Evolutionary conservation across 64 coral and sea anemone species (phyloP), one percentile per base, ranked within the genome.

Genomic region (Montipora capricornis): DNA sequence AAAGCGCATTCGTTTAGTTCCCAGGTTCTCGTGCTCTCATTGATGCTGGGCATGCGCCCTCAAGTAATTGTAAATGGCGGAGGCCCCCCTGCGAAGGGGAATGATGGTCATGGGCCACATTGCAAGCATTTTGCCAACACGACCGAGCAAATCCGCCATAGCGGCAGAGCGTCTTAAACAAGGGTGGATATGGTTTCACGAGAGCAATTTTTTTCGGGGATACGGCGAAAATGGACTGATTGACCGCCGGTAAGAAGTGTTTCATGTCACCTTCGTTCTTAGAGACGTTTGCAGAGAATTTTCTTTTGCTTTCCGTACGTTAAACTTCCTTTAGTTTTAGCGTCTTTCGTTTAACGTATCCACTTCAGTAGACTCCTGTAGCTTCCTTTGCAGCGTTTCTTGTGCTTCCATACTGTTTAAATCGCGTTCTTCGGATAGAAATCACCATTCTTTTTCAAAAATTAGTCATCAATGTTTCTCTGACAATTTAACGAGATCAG

Each of bases 81-180:
- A 91, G 68, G 82, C 93, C 96, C 94, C 37, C 95, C 96, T 90
- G 96, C 96, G 83, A 97, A 97, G 96, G 96, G 96, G 96, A 97
- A 97, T 97, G 96, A 95, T 97, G 96, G 96, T 97, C 96, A 97
- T 97, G 96, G 92, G 96, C 96, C 96, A 89, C 83, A 97, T 97
- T 97, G 96, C 96, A 94, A 94, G 96, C 96, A 97, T 97, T 97
- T 97, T 94, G 96, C 96, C 96, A 97, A 97, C 93, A 92, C 93
- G 96, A 97, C 93, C 26, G 89, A 92, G 68, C 92, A 97, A 97
- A 97, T 97, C 96, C 93, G 96, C 96, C 96, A 97, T 97, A 95
- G 87, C 96, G 50, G 96, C 19, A 61, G 68, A 89, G 89, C 89
- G 88, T 83, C 86, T 95, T 77, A 77, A 95, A 98, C 61, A 87